Evolutionary conservation across 2,113 vertebrate species (phyloP).

Genomic region (Petrocephalus zakoni): DNA sequence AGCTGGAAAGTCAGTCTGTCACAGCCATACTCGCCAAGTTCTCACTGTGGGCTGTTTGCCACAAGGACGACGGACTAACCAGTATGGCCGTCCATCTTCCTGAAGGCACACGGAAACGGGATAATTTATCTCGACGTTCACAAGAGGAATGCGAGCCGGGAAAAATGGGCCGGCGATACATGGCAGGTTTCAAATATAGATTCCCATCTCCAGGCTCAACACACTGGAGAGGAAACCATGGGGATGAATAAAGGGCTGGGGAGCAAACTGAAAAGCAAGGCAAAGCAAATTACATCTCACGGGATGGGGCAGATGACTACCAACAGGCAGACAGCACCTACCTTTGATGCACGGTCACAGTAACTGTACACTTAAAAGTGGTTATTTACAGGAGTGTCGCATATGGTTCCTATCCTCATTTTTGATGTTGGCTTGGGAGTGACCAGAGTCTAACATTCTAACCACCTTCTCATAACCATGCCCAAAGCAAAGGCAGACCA

Average conservation of each 20-base stretch:
- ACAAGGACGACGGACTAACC: background rate
- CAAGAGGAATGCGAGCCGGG: background rate
- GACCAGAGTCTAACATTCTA: background rate
- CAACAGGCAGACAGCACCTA: background rate
- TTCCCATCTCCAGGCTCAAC: background rate
- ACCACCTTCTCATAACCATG: background rate
- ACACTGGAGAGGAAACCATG: background rate
- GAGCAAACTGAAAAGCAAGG: background rate
- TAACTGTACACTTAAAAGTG: background rate
- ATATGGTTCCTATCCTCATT: background rate
- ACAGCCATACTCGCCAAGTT: background rate
- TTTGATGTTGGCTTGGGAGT: background rate
- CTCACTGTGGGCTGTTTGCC: background rate
- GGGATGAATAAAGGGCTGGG: background rate
- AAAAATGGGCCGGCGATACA: background rate
- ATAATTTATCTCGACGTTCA: background rate
- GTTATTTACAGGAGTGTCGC: too few species aligned
- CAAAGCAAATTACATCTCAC: background rate
- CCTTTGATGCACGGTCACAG: background rate
- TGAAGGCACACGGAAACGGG: background rate
- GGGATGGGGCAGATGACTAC: background rate
- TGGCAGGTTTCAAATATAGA: background rate
- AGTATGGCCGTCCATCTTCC: background rate
- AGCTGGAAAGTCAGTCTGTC: background rate
- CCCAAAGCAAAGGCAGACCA: background rate